A percentile compares a stretch with the other conserved stretches of the same genome.
phyloP scores from a whole-genome alignment of 2,888 invertebrate genomes.

The Brachyptera putata region DNA sequence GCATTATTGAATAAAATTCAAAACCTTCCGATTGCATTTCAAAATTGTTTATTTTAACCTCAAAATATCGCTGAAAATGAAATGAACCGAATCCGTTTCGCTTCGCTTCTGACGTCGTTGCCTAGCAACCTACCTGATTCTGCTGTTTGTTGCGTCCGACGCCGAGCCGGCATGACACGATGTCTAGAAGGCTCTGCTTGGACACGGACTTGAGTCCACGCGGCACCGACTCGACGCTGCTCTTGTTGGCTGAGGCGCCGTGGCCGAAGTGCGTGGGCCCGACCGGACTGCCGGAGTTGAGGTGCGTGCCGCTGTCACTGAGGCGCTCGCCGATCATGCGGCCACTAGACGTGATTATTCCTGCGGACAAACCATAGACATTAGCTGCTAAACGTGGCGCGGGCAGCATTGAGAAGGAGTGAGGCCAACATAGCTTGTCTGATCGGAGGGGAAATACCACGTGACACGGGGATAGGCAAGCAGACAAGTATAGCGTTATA shows the following conservation, averaged over 20 bases:
- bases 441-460: no score
- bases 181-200: slow-evolving; percentile 59
- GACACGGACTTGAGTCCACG: slow-evolving; percentile 54
- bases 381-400: no score
- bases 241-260: slow-evolving; percentile 46
- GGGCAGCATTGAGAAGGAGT: no score
- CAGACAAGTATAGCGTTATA: no score
- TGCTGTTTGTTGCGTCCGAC: slow-evolving; percentile 39
- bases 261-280: slow-evolving; percentile 43
- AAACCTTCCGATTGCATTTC: no score
- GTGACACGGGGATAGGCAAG: no score
- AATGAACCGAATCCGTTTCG: no score
- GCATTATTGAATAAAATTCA: no score
- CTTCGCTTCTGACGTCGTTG: no score
- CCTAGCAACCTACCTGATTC: slow-evolving; percentile 35
- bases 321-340: slow-evolving; percentile 52
- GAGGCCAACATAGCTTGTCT: no score
- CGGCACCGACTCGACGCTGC: slow-evolving; percentile 46
- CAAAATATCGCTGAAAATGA: no score
- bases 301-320: slow-evolving; percentile 47
- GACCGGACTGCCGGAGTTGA: slow-evolving; percentile 41
- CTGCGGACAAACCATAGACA: slow-evolving; percentile 34
- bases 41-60: no score
- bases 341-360: slow-evolving; percentile 42
- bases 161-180: slow-evolving; percentile 78